Evolutionary conservation across 2,797 vertebrate species (phyloP), one percentile per base, ranked within the genome.

Genomic region (Salmo trutta): DNA sequence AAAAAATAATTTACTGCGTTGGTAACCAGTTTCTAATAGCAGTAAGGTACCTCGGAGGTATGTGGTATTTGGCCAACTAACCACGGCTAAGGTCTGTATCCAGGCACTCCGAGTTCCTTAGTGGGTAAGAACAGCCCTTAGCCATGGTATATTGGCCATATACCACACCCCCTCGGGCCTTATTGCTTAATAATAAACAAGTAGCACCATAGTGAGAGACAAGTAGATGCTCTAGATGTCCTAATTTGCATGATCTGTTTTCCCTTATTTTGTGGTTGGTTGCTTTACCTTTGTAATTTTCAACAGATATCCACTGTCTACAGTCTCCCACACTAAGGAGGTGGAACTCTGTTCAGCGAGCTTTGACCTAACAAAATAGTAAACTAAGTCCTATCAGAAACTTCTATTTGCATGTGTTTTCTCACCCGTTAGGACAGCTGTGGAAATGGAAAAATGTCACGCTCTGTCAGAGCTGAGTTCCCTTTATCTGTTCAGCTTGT

Each of bases 341-440:
- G 52, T 53, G 52, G 52, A 53, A 73, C 52, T 24, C 53, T 73
- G 84, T 69, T 79, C 65, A 71, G 74, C 33, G 7, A 36, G 6
- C 33, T 36, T 5, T 36, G 33, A 36, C 33, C 33, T 36, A 36
- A 36, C 74, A 21, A 75, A 79, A 33, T 78, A 76, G 41, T 16
- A 65, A 82, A 41, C 31, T 15, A 21, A 71, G 27, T 82, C 33
- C 1, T 36, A 36, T 29, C 24, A 77, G 8, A 54, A 67, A 62
- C 0, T 53, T 12, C 3, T 72, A 87, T 91, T 90, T 91, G 85
- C 82, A 76, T 71, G 56, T 53, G 69, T n/a, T 17, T 73, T 73
- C 83, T 88, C 64, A 79, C 69, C 77, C 53, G 51, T 73, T 1
- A n/a, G 64, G 53, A 76, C 47, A 72, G 41, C 5, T 64, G 54